Base-by-base conservation (phyloP, 2,113 vertebrate species). In the Argyrosomus japonicus region DNA sequence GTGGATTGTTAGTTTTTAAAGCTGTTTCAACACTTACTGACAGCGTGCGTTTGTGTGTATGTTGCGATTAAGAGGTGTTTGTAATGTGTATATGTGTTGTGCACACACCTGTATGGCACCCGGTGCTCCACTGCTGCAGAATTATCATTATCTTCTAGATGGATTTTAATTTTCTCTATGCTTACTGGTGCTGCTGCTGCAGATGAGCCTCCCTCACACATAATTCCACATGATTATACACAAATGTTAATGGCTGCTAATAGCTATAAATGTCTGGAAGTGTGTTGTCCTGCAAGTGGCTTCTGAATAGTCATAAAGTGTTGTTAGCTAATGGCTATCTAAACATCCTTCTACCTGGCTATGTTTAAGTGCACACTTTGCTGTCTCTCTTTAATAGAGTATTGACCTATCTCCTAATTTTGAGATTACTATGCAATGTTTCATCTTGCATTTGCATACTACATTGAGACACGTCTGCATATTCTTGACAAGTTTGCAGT, bases 151-250 rank as follows among this genome's bases (percentile, higher is more conserved):
- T 90, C 63, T 75, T 43, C 67, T 62, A 27, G 65, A 89, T 83
- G 56, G 62, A 79, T 82, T 89, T 85, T 71, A 72, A 73, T 73
- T 88, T 83, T 65, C 32, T 76, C 70, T 13, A 45, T 63, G 60
- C 47, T 75, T 50, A 57, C 62, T 58, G 40, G 69, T 57, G 43
- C 57, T 63, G 36, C 57, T 67, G 36, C 84, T 69, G 57, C 79
- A 40, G 80, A 81, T 36, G 77, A 83, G 75, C 68, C 60, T 79
- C 72, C 77, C 69, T 83, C 27, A 27, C 69, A 86, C 77, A 89
- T 83, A 79, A 88, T 87, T 82, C 77, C 83, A 84, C 79, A 87
- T 86, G 77, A 92, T 91, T 93, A 90, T 88, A 82, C 83, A 82
- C 65, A 71, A 75, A 79, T 87, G 79, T 77, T 89, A 92, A 91